These are phyloP conservation scores for Drosophila borborema DNA, from an alignment of 2,888 invertebrate genomes.

Conservation along the genomic window DNA sequence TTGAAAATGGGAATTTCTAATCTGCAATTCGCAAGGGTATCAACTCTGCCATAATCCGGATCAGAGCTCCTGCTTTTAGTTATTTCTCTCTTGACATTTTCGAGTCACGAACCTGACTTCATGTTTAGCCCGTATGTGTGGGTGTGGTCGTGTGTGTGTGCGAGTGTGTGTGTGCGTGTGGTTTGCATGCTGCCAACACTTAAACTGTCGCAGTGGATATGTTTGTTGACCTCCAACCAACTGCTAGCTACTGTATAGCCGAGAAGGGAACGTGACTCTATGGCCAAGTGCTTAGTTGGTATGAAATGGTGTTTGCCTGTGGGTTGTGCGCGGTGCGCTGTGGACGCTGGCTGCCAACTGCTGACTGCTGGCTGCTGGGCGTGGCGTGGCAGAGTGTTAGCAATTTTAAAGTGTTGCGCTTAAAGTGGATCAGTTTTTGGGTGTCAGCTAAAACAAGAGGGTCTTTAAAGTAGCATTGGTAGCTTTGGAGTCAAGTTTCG, in stretches of 20 bases:
- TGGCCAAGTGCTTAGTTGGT: conserved; percentile 31
- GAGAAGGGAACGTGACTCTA: conserved; percentile 61
- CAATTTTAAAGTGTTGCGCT: conserved; percentile 50
- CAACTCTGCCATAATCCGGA: neutral
- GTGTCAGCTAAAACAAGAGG: neutral
- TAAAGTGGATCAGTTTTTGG: conserved; percentile 27
- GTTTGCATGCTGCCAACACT: conserved; percentile 72
- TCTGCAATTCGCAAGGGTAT: conserved; percentile 7
- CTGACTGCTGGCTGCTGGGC: neutral
- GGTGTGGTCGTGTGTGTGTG: conserved; percentile 36
- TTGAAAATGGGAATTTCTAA: neutral
- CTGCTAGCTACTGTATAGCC: neutral
- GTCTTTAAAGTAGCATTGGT: conserved; percentile 34
- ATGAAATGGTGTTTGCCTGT: neutral
- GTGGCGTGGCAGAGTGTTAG: conserved; percentile 18
- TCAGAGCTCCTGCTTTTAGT: conserved; percentile 3
- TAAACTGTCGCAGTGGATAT: conserved; percentile 61
- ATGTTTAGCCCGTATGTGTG: conserved; percentile 36
- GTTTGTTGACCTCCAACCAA: conserved; percentile 36
- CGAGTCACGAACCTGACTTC: conserved; percentile 57
- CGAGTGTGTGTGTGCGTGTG: conserved; percentile 28
- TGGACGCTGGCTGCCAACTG: neutral
- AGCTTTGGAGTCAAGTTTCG: conserved; percentile 16
- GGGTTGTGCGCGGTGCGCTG: neutral
- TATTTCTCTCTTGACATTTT: conserved; percentile 45